phyloP scores from a whole-genome alignment of 1,140 invertebrate genomes.

The Lasioglossum albipes region DNA sequence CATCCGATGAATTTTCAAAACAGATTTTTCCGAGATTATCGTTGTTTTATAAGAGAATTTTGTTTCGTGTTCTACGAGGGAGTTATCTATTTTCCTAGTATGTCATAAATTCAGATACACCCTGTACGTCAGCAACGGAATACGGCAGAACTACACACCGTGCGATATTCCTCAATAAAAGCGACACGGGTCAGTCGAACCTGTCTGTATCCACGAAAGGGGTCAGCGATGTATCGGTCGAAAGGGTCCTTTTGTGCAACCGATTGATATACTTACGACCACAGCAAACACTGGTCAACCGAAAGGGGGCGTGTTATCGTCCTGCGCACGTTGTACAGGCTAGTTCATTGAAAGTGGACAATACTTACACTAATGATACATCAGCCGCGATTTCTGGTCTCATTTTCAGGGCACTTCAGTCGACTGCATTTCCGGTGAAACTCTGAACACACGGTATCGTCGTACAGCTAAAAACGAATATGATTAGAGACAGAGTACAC shows the following conservation, averaged over 20 bases:
- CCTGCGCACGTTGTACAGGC: too few species aligned
- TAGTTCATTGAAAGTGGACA: neutral
- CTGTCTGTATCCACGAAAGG: slow-evolving; percentile 37
- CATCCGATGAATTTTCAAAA: too few species aligned
- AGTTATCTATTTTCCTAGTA: neutral
- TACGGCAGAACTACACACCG: slow-evolving; percentile 8
- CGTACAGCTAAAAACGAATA: too few species aligned
- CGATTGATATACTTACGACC: slow-evolving; percentile 51
- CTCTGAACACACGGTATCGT: neutral
- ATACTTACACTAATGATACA: neutral
- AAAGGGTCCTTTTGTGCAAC: slow-evolving; percentile 36
- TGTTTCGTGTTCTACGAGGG: neutral
- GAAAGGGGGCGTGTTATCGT: slow-evolving; percentile 1
- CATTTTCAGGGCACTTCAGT: neutral
- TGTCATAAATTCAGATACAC: neutral
- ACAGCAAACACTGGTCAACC: neutral
- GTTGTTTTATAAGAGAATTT: neutral
- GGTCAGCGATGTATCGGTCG: slow-evolving; percentile 28
- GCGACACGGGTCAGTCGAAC: slow-evolving; percentile 41
- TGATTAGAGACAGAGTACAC: too few species aligned
- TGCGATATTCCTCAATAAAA: slow-evolving; percentile 52
- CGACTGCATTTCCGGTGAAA: neutral
- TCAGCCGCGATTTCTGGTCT: neutral
- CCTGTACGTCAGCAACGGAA: slow-evolving; percentile 14
- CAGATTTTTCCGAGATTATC: too few species aligned